Conservation (phyloP, 1,140 invertebrate genomes). For the Atta cephalotes region DNA sequence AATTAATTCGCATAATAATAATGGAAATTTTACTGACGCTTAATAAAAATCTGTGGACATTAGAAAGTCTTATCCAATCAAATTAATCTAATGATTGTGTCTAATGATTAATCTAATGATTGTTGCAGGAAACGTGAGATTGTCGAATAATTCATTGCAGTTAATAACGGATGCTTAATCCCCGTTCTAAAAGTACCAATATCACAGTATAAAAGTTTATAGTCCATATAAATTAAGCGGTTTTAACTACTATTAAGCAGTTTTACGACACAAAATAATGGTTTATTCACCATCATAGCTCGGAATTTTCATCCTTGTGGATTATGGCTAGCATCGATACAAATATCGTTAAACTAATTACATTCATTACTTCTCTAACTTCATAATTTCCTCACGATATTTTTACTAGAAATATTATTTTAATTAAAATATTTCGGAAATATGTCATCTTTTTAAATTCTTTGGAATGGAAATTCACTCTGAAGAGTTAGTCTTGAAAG, state of each 20-base stretch:
- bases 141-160: constrained; percentile 33
- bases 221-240: constrained; percentile 40
- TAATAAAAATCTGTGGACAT: background rate
- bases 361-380: background rate
- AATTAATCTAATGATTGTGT: constrained; percentile 32
- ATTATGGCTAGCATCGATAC: background rate
- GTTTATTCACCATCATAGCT: background rate
- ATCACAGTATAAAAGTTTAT: constrained; percentile 50
- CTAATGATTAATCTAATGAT: constrained; percentile 29
- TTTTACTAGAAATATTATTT: background rate
- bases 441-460: too few species aligned
- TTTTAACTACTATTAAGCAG: constrained; percentile 29
- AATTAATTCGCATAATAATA: background rate
- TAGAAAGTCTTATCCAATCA: constrained; percentile 29
- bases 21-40: background rate
- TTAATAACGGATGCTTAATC: constrained; percentile 50
- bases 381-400: background rate
- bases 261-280: constrained; percentile 36
- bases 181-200: constrained; percentile 45
- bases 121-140: constrained; percentile 2
- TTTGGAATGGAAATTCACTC: too few species aligned
- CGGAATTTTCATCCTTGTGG: constrained; percentile 12
- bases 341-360: constrained; percentile 23
- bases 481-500: too few species aligned
- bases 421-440: background rate